Base-by-base conservation (phyloP, 2,797 vertebrate species). In the Alexandromys oeconomus region DNA sequence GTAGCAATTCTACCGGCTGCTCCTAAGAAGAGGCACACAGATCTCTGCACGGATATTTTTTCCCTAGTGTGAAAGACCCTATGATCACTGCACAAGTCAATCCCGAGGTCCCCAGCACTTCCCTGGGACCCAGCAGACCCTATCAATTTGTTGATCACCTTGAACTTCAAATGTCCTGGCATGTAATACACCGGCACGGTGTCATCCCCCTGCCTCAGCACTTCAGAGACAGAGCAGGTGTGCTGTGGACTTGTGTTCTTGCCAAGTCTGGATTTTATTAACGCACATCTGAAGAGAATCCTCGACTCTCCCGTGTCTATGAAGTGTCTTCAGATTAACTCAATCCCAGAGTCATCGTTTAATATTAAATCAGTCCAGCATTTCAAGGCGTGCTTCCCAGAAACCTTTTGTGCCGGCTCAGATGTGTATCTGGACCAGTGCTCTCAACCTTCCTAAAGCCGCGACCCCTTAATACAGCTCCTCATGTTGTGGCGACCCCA, bases 241-340 rank as follows among this genome's bases (percentile, higher is more conserved):
- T 91, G 82, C 67, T 80, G 86, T 94, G 95, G 97, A 94, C 87
- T 37, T 88, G 94, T 74, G 23, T 73, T 65, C 92, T 92, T 98
- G 97, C 95, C 98, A 98, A 98, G 94, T 96, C 95, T 97, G 90
- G 92, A 92, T 97, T 97, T 95, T 87, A 90, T 91, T 81, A 90
- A 57, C 51, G 54, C 54, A 67, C 23, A 91, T 94, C 92, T 67
- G 73, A 93, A 95, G 48, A 93, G 95, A 97, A 87, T 48, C 82
- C 48, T 96, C 46, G n/a, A 71, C 87, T 84, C 1, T 14, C 54
- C 87, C 79, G 0, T 54, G 65, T 91, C 96, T 96, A 61, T 91
- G 91, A 43, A 63, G 79, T 82, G 88, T 63, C 6, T 59, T 59
- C 77, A 89, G 86, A 91, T 97, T 96, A 97, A 91, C 96, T 96